phyloP scores from a whole-genome alignment of 2,888 invertebrate species.

The Amiota minor region DNA sequence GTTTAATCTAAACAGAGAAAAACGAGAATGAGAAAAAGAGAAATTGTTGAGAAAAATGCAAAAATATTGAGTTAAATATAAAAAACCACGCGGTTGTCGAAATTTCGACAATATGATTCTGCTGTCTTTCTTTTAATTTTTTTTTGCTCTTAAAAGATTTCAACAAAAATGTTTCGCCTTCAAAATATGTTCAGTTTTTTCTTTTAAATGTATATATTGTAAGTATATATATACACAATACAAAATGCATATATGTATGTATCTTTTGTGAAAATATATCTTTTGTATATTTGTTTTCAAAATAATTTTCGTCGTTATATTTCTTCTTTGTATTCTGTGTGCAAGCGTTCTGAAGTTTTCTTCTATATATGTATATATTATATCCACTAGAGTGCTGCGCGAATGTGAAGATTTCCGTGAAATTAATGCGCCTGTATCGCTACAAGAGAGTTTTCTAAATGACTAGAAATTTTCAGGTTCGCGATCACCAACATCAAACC shows the following conservation, averaged over 20 bases:
- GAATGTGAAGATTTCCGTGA: slow-evolving; percentile 68
- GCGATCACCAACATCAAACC: not conserved
- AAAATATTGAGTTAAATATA: slow-evolving; percentile 30
- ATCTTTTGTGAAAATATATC: slow-evolving; percentile 19
- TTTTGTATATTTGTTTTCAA: no score
- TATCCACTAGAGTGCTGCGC: slow-evolving; percentile 49
- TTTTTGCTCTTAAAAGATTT: not conserved
- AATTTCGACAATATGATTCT: slow-evolving; percentile 2
- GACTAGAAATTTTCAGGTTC: slow-evolving; percentile 42
- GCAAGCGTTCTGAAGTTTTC: no score
- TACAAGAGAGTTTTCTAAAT: slow-evolving; percentile 69
- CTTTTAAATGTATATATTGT: slow-evolving; percentile 30
- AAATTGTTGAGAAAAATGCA: not conserved
- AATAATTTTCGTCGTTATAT: slow-evolving; percentile 32
- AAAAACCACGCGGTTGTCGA: slow-evolving; percentile 53
- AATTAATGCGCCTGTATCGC: slow-evolving; percentile 65
- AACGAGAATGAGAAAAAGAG: not conserved
- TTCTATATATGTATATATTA: slow-evolving; percentile 39
- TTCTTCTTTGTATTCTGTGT: slow-evolving; percentile 28
- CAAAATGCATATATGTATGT: slow-evolving; percentile 37
- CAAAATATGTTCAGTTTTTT: slow-evolving; percentile 28
- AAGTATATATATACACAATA: slow-evolving; percentile 31
- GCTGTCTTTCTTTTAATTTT: not conserved
- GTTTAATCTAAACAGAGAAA: slow-evolving; percentile 80
- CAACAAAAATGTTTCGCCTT: slow-evolving; percentile 12